A percentile compares a stretch with the other conserved stretches of the same genome.
Conservation (phyloP, 1,140 invertebrate species). For the Microplitis demolitor region DNA sequence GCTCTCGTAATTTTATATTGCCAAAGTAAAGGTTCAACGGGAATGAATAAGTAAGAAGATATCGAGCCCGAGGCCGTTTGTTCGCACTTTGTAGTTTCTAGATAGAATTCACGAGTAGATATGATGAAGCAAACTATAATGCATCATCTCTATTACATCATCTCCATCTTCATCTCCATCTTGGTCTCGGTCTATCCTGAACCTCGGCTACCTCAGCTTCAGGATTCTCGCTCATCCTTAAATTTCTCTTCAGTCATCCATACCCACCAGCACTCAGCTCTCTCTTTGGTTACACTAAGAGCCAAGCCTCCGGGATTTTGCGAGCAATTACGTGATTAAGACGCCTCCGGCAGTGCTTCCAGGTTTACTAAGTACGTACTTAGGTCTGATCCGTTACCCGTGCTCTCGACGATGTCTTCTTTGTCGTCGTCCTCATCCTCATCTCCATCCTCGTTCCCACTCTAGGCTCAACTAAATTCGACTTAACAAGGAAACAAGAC, state of each 20-base stretch:
- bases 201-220: not conserved
- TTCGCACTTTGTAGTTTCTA: constrained; percentile 51
- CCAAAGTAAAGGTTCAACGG: constrained; percentile 42
- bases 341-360: constrained; percentile 54
- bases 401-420: not conserved
- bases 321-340: constrained; percentile 63
- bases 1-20: constrained; percentile 51
- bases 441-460: too few relatives aligned
- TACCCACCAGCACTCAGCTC: not conserved
- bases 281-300: constrained; percentile 19
- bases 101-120: not conserved
- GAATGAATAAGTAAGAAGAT: constrained; percentile 61
- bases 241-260: not conserved
- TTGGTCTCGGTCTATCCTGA: not conserved
- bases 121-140: too few relatives aligned
- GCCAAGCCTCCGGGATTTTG: constrained; percentile 49
- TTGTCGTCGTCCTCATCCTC: not conserved
- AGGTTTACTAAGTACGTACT: constrained; percentile 59
- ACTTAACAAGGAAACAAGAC: not conserved
- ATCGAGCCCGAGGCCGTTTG: constrained; percentile 58
- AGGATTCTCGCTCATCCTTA: not conserved
- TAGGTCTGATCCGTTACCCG: constrained; percentile 54
- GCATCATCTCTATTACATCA: constrained; percentile 1
- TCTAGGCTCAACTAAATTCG: too few relatives aligned
- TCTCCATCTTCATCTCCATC: not conserved